Base-by-base conservation (phyloP, 30 jellyfish, hydroid and myxozoan species). In the Turritopsis rubra region DNA sequence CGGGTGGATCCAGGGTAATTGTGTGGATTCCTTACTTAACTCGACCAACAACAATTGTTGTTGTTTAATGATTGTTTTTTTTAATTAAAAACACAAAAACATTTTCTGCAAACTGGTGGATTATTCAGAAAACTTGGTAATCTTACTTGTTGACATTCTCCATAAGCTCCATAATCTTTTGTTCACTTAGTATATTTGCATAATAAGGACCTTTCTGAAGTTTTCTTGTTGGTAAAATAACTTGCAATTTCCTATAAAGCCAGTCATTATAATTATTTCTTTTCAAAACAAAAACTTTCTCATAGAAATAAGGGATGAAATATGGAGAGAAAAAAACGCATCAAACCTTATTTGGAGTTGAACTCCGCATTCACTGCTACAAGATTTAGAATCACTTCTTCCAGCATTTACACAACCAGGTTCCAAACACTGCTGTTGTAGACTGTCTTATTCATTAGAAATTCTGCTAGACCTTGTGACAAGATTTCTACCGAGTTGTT, bases 361-460 rank as follows among this genome's bases (percentile, higher is more conserved):
- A 28, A 92, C 92, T 19, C 98, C 98, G 53, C 98, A 92, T 29
- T 92, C 98, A 54, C 85, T 94, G 79, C 98, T 81, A 79, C 98
- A 92, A 83, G 87, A 92, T 77, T 92, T 92, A 9, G 98, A 92
- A 4, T 75, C 78, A 29, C 30, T 22, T 18, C 91, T 60, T 7
- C 96, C 98, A 7, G 98, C 95, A 81, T 85, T 92, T 26, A 87
- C 95, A 76, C 98, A 92, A 9, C 98, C 98, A n/a, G 98, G 98
- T 52, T 96, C 98, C 25, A 92, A 83, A 53, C 98, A 92, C 30
- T 92, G 98, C 23, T 89, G 86, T 0, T 92, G 95, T 71, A 71
- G 86, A 3, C 79, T 88, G 52, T n/a, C 83, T 16, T 26, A 23
- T 66, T 81, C 88, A 54, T 70, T 53, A 7, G 60, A 85, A 25